Conservation (phyloP, 2,797 vertebrate genomes). For the Chelmon rostratus region DNA sequence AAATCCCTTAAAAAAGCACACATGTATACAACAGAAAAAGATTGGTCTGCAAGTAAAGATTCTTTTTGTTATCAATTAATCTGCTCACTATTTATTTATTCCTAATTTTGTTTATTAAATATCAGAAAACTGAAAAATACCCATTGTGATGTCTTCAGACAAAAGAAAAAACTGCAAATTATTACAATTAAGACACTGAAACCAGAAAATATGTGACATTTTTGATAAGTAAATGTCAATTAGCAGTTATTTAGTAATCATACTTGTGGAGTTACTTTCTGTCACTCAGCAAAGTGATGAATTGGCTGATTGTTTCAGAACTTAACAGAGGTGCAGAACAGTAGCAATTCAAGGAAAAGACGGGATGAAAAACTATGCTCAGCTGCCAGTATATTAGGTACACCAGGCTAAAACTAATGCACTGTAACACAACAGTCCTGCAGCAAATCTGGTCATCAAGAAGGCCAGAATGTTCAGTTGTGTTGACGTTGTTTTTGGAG, state of each 20-base stretch:
- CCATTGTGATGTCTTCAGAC: not conserved
- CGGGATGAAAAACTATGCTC: not conserved
- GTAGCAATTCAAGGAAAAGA: not conserved
- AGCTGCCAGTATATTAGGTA: not conserved
- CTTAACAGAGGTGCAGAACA: not conserved
- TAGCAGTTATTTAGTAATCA: not conserved
- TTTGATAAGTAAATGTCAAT: not conserved
- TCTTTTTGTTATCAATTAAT: not conserved
- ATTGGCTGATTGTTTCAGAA: not conserved
- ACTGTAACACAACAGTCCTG: not conserved
- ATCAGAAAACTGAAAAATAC: not conserved
- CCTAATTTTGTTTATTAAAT: not conserved
- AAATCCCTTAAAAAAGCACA: not conserved
- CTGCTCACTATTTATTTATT: not conserved
- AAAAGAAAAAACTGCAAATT: not conserved
- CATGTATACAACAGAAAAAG: not conserved
- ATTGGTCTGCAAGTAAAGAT: not conserved
- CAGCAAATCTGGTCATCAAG: not conserved
- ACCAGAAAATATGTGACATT: not conserved
- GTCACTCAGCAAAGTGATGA: not conserved
- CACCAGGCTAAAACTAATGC: not conserved
- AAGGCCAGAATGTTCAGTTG: not conserved
- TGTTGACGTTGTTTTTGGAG: not conserved
- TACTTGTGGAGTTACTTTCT: not conserved
- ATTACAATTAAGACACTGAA: not conserved